Conservation (phyloP, 2,888 invertebrate species). For the Drosophila kokeensis region DNA sequence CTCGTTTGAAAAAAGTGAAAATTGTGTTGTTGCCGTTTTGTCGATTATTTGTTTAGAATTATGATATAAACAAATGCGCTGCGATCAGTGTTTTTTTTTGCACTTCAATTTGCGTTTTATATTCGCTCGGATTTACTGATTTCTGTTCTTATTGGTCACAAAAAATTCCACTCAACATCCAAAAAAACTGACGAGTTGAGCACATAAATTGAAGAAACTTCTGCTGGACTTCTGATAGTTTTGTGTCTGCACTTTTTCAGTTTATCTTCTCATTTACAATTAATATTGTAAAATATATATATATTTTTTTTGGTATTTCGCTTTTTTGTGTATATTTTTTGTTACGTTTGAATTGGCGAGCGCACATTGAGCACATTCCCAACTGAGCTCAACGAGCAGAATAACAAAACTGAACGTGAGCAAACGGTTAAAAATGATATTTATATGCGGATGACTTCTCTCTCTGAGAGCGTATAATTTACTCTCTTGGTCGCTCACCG, state of each 20-base stretch:
- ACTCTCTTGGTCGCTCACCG: conserved; percentile 12
- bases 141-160: conserved; percentile 25
- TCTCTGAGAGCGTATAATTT: conserved; percentile 28
- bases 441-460: conserved; percentile 33
- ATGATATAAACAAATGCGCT: conserved; percentile 69
- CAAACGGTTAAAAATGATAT: conserved; percentile 54
- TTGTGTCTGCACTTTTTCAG: conserved; percentile 15
- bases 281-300: conserved; percentile 30
- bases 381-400: conserved; percentile 49
- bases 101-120: conserved; percentile 26
- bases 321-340: conserved; percentile 30
- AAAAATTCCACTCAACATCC: conserved; percentile 42
- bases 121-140: neutral
- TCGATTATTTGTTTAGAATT: conserved; percentile 65
- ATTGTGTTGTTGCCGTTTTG: conserved; percentile 49
- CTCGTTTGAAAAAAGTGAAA: conserved; percentile 64
- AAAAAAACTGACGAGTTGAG: conserved; percentile 49
- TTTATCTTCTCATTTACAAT: conserved; percentile 13
- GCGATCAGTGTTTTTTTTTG: conserved; percentile 14
- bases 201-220: conserved; percentile 11
- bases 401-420: conserved; percentile 50
- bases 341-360: conserved; percentile 26
- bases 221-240: conserved; percentile 3
- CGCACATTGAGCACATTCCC: conserved; percentile 30
- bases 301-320: conserved; percentile 12